Evolutionary conservation across 2,888 invertebrate genomes (phyloP), one percentile per base, ranked within the genome.

Genomic region (Melipona beecheii): DNA sequence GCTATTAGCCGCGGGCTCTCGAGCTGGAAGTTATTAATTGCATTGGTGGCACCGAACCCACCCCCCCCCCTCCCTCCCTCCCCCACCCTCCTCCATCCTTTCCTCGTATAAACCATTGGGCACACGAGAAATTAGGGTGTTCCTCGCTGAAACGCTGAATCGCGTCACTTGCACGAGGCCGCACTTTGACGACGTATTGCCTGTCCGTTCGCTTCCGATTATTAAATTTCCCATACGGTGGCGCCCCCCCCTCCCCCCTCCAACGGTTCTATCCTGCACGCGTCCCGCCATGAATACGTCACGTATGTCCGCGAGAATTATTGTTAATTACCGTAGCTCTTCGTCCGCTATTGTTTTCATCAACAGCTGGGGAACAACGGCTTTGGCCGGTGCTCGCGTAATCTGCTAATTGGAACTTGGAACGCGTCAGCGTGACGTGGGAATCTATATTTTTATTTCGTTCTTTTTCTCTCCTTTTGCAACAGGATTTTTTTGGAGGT

Each of bases 1-100:
- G 69, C 71, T 83, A 87, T 87, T 87, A 87, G 82, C 78, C 81
- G 75, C 74, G 72, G 79, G 71, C 79, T 76, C 81, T 78, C 75
- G 66, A 80, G 72, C 75, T 84, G 80, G 74, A 86, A 83, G 74
- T 89, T 89, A 89, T 89, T 89, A 89, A 89, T 89, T 80, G 75
- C 65, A 81, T 80, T 64, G 83, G 69, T 74, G 73, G 78, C 75
- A 43, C 70, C 52, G 43, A 43, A 17, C 21, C 58, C 60, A 1
- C 9, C 43, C 9, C 9, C 36, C 36, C 6, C 36, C 36, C 36
- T 4, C 5, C 6, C 6, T n/a, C n/a, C n/a, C n/a, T n/a, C n/a
- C n/a, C n/a, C n/a, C n/a, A n/a, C 9, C 5, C 36, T 0, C 36
- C 36, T 36, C 9, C 36, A 27, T 27, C 6, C 36, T 1, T 43